Evolutionary conservation across 2,797 vertebrate species (phyloP), one percentile per base, ranked within the genome.

Genomic region (Pachyuromys duprasi): DNA sequence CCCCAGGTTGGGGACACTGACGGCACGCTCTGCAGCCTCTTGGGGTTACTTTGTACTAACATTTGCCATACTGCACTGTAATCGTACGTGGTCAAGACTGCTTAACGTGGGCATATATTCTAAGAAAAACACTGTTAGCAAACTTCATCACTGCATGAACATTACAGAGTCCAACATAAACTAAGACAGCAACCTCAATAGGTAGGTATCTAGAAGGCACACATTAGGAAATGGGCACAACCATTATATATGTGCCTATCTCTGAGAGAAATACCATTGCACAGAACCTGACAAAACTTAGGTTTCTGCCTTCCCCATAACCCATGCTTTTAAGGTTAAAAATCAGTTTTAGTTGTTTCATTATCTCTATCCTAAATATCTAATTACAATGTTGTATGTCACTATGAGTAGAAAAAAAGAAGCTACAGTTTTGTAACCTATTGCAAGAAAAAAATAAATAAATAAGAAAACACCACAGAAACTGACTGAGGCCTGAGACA

Each of bases 291-390:
- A 92, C 57, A 84, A 14, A 39, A 92, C 49, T 93, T 89, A 86
- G 28, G 70, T 74, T 79, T 95, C 65, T 94, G 39, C 79, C 53
- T 95, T 93, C 49, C 55, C 36, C 60, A 88, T 72, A 62, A 83
- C 60, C 55, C 89, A 49, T 63, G 36, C 15, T 95, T 55, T 80
- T 75, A 39, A 91, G 39, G 39, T 78, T 79, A 86, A 79, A 78
- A 49, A 90, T 57, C 31, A 86, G 22, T 62, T 83, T 80, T 62
- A 11, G 22, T 83, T 82, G 28, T 63, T 93, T 87, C 69, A 78
- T 67, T 75, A 63, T 90, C 67, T 96, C 8, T 65, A 89, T 42
- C 5, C 31, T 62, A n/a, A 75, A 89, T 33, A 39, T n/a, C 83
- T 81, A 84, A 39, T 89, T 96, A 92, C 42, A 60, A 84, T 69